Evolutionary conservation across 2,888 invertebrate species (phyloP).

Genomic region (Phanerotoma sp.): DNA sequence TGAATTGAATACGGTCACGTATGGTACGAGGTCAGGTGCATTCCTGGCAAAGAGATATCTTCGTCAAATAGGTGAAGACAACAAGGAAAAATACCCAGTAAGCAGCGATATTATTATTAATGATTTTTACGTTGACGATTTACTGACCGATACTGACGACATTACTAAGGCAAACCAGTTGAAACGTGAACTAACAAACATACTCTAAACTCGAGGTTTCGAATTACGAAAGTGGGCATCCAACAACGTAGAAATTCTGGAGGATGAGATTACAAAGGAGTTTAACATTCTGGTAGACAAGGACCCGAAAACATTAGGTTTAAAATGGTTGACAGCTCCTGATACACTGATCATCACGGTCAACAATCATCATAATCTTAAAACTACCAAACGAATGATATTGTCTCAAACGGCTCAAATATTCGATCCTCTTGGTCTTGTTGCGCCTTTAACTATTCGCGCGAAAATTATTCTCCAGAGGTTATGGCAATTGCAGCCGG

Average conservation of each 20-base stretch:
- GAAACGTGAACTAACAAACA: conserved; percentile 11
- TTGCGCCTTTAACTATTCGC: too few relatives aligned
- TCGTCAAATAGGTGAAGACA: conserved; percentile 30
- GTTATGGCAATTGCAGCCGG: too few relatives aligned
- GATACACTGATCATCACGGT: background rate
- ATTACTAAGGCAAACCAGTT: conserved; percentile 28
- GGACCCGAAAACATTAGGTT: too few relatives aligned
- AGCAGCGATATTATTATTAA: conserved; percentile 24
- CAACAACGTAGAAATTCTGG: conserved; percentile 6
- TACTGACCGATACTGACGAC: conserved; percentile 16
- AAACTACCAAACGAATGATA: too few relatives aligned
- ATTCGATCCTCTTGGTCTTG: too few relatives aligned
- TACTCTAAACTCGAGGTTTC: conserved; percentile 18
- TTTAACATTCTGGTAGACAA: too few relatives aligned
- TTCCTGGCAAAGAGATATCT: conserved; percentile 35
- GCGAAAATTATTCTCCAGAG: too few relatives aligned
- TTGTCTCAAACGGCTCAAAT: too few relatives aligned
- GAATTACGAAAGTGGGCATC: conserved; percentile 28
- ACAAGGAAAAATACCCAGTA: conserved; percentile 19
- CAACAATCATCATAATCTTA: background rate
- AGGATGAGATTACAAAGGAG: too few relatives aligned
- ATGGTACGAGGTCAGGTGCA: conserved; percentile 35
- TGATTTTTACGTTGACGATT: conserved; percentile 36
- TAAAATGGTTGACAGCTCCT: background rate
- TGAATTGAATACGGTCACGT: conserved; percentile 34